Conservation (phyloP, 2,113 vertebrate species). For the Meriones unguiculatus region DNA sequence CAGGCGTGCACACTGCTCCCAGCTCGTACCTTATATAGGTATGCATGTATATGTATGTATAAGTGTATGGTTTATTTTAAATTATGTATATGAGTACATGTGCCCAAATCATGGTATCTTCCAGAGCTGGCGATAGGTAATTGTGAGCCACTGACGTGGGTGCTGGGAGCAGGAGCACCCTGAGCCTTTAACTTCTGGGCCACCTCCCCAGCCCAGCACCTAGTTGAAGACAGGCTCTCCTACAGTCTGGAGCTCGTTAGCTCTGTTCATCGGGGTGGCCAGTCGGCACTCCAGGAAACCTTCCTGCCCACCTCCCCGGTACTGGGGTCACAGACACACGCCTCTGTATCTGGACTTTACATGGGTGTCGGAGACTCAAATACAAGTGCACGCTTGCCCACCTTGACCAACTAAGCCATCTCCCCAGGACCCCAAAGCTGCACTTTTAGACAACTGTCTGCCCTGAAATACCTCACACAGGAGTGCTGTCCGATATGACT, state of each 20-base stretch:
- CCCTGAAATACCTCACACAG: constrained; percentile 7
- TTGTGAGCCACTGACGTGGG: neutral
- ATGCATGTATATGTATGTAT: too few species aligned
- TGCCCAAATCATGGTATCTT: neutral
- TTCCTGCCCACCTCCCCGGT: neutral
- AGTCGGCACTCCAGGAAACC: neutral
- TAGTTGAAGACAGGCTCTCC: neutral
- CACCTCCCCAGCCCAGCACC: neutral
- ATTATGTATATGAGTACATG: neutral
- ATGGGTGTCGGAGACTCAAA: neutral
- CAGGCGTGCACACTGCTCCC: neutral
- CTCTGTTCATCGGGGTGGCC: neutral
- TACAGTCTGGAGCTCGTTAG: neutral
- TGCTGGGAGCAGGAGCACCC: neutral
- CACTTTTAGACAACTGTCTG: constrained; percentile 10
- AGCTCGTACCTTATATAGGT: too few species aligned
- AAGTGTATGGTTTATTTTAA: too few species aligned
- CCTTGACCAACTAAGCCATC: neutral
- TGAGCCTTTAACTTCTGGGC: neutral
- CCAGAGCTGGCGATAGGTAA: neutral
- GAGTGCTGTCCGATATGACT: neutral
- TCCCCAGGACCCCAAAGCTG: neutral
- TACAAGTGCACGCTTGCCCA: neutral
- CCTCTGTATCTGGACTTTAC: neutral
- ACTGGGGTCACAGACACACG: neutral